A percentile compares a stretch with the other conserved stretches of the same genome.
Evolutionary conservation across 2,888 invertebrate species (phyloP).

Genomic region (Osmoderma eremita): DNA sequence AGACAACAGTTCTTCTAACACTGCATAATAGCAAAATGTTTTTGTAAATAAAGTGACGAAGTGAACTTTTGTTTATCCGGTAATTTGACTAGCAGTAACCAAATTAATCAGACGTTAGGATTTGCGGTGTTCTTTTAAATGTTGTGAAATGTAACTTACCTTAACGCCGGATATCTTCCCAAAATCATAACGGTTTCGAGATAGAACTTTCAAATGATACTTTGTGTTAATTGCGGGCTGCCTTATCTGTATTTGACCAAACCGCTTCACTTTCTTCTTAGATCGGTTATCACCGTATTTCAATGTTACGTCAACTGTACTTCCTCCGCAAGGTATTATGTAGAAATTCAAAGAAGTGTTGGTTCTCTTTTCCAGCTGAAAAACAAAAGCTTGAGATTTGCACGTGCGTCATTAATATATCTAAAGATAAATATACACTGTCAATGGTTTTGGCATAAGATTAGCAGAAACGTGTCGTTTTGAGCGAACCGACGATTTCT

Average conservation of each 20-base stretch:
- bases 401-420: no score
- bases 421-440: no score
- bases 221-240: conserved; percentile 63
- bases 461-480: no score
- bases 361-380: conserved; percentile 53
- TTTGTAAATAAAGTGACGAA: no score
- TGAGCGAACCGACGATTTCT: no score
- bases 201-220: conserved; percentile 66
- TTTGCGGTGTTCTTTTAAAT: no score
- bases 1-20: no score
- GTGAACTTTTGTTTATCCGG: no score
- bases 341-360: conserved; percentile 60
- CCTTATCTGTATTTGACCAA: conserved; percentile 62
- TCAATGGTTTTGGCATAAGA: no score
- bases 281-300: conserved; percentile 60
- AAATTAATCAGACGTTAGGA: no score
- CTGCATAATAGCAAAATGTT: no score
- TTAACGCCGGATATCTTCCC: conserved; percentile 66
- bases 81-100: no score
- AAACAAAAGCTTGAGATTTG: conserved; percentile 29
- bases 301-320: conserved; percentile 63
- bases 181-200: conserved; percentile 66
- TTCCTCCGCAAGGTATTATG: conserved; percentile 69
- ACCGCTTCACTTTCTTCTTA: conserved; percentile 63
- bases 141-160: conserved; percentile 58